Percentiles rank a stretch among this genome's conserved stretches.
Evolutionary conservation across 2,113 vertebrate genomes (phyloP).

Genomic region (Elanus axillaris): DNA sequence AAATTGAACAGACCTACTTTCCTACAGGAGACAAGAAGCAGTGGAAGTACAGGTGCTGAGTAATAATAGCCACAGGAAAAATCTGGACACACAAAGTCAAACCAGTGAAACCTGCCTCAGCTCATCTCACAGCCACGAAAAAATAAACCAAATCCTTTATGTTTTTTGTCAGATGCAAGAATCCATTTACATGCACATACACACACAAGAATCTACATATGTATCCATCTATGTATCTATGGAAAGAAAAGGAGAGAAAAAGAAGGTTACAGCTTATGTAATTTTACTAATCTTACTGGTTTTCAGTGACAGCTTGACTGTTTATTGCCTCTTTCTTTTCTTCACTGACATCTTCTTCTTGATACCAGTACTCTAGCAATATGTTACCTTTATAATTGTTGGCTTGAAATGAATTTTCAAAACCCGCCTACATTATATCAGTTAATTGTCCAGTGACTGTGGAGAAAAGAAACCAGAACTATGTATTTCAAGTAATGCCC

Average conservation of each 20-base stretch:
- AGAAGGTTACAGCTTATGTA: not conserved
- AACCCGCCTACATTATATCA: slow-evolving; percentile 7
- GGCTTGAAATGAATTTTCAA: slow-evolving; percentile 8
- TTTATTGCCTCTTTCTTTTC: not conserved
- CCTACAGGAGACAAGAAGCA: slow-evolving; percentile 64
- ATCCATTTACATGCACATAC: not conserved
- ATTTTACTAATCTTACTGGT: not conserved
- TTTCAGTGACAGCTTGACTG: not conserved
- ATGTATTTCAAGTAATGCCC: slow-evolving; percentile 62
- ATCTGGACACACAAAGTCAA: not conserved
- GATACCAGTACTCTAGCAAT: not conserved
- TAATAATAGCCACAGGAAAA: slow-evolving; percentile 51
- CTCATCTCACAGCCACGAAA: not conserved
- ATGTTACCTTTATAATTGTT: not conserved
- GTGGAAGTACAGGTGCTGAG: slow-evolving; percentile 68
- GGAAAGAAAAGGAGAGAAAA: not conserved
- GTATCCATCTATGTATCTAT: not conserved
- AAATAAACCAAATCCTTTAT: not conserved
- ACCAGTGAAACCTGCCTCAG: slow-evolving; percentile 5
- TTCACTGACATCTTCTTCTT: not conserved
- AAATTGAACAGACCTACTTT: slow-evolving; percentile 67
- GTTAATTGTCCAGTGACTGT: slow-evolving; percentile 26
- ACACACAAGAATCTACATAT: not conserved
- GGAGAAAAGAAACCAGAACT: slow-evolving; percentile 51
- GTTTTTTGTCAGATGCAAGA: not conserved